These are phyloP conservation scores for Poeciliopsis infans DNA, from an alignment of 2,797 vertebrate species.

Conservation along the genomic window DNA sequence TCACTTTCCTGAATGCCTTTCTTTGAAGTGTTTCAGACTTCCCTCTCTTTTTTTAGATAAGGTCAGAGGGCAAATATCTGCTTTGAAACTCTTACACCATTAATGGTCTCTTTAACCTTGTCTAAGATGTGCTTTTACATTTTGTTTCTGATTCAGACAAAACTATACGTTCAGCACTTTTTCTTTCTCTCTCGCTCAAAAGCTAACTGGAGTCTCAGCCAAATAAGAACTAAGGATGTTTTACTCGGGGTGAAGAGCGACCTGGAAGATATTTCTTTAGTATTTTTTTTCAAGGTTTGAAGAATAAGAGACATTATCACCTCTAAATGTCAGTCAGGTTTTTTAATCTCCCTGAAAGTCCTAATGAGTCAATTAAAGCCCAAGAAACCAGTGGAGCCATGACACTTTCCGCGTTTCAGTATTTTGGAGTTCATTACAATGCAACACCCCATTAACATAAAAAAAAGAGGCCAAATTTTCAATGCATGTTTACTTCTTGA, in stretches of 20 bases:
- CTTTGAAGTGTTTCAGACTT: constrained; percentile 14
- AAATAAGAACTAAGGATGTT: constrained; percentile 7
- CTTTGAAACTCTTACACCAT: background rate
- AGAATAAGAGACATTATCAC: constrained; percentile 5
- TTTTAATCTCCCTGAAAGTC: constrained; percentile 9
- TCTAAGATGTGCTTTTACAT: background rate
- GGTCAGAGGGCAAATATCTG: background rate
- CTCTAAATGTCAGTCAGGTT: constrained; percentile 6
- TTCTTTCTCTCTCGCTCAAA: constrained; percentile 7
- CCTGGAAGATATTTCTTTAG: constrained; percentile 13
- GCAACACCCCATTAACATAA: background rate
- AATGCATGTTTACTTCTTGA: background rate
- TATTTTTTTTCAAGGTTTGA: constrained; percentile 12
- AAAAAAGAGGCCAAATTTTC: background rate
- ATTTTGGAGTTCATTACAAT: constrained; percentile 11
- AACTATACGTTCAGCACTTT: background rate
- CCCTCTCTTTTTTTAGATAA: constrained; percentile 13
- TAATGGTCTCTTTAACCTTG: background rate
- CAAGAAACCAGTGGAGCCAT: background rate
- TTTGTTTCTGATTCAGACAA: background rate
- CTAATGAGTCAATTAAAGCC: constrained; percentile 19
- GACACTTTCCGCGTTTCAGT: constrained; percentile 1
- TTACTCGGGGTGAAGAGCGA: constrained; percentile 15
- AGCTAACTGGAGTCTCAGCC: background rate
- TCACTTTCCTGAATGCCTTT: background rate